Conservation (phyloP, 2,797 vertebrate genomes). For the Meda fulgida region DNA sequence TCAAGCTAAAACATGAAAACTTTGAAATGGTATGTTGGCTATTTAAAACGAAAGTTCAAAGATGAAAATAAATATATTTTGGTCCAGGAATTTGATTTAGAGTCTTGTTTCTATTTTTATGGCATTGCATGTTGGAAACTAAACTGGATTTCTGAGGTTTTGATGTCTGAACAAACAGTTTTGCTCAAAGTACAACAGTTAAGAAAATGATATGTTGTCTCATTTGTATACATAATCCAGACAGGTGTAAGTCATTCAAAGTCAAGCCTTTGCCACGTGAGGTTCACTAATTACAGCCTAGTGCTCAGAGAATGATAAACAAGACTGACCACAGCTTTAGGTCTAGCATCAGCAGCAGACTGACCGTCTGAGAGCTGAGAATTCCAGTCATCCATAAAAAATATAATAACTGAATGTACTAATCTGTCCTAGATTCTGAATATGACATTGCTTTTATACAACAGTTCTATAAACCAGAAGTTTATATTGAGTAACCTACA, state of each 20-base stretch:
- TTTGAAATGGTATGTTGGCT: background rate
- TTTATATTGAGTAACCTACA: background rate
- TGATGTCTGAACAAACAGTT: constrained; percentile 33
- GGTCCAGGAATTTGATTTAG: constrained; percentile 25
- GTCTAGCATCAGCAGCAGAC: constrained; percentile 21
- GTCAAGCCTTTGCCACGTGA: constrained; percentile 13
- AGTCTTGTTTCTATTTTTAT: constrained; percentile 27
- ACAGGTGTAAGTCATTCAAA: constrained; percentile 34
- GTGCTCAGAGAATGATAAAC: background rate
- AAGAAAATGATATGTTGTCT: background rate
- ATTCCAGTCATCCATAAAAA: background rate
- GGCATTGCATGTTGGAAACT: background rate
- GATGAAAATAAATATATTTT: background rate
- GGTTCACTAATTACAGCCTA: constrained; percentile 29
- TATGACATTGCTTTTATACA: background rate
- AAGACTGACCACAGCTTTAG: constrained; percentile 28
- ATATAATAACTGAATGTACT: background rate
- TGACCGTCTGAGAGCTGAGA: background rate
- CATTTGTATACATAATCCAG: constrained; percentile 25
- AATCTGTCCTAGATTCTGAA: too few relatives aligned
- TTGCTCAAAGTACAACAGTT: accelerated
- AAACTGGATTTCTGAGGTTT: constrained; percentile 21
- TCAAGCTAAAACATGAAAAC: background rate
- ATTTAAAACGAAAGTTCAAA: constrained; percentile 5
- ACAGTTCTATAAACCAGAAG: background rate